Evolutionary conservation across 2,888 invertebrate species (phyloP).

Genomic region (Drosophila peninsularis): DNA sequence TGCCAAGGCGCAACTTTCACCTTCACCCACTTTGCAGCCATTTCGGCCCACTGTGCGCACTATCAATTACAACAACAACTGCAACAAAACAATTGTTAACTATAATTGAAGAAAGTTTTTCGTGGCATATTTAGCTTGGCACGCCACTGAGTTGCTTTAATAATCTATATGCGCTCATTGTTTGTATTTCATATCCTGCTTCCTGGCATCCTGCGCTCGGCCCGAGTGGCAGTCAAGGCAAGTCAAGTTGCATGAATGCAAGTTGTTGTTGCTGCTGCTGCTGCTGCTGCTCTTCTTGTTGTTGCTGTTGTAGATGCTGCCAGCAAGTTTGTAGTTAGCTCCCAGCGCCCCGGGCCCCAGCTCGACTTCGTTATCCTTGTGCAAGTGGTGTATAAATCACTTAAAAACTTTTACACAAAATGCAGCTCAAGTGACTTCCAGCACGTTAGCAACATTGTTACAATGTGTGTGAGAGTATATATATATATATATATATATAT

Average conservation of each 20-base stretch:
- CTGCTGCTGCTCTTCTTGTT: conserved; percentile 1
- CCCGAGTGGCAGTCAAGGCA: conserved; percentile 60
- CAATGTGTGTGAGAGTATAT: conserved; percentile 14
- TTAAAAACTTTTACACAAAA: conserved; percentile 72
- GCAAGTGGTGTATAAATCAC: conserved; percentile 74
- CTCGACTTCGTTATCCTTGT: conserved; percentile 31
- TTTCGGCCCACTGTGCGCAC: conserved; percentile 5
- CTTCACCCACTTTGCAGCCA: neutral
- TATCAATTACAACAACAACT: neutral
- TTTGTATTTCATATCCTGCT: conserved; percentile 35
- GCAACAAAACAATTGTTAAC: conserved; percentile 1
- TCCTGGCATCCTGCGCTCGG: conserved; percentile 27
- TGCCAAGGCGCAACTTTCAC: neutral
- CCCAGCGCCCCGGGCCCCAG: neutral
- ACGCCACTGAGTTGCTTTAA: neutral
- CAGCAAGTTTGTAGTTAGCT: conserved; percentile 43
- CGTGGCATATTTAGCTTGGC: neutral
- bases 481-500: neutral
- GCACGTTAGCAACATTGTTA: conserved; percentile 55
- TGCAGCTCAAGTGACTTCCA: conserved; percentile 54
- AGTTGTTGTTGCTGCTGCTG: conserved; percentile 14
- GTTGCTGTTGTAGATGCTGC: conserved; percentile 4
- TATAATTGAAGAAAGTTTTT: conserved; percentile 8
- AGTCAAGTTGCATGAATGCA: conserved; percentile 61
- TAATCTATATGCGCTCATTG: conserved; percentile 4